These are phyloP conservation scores for Drosophila punjabiensis DNA, from an alignment of 1,140 invertebrate species.

Conservation along the genomic window DNA sequence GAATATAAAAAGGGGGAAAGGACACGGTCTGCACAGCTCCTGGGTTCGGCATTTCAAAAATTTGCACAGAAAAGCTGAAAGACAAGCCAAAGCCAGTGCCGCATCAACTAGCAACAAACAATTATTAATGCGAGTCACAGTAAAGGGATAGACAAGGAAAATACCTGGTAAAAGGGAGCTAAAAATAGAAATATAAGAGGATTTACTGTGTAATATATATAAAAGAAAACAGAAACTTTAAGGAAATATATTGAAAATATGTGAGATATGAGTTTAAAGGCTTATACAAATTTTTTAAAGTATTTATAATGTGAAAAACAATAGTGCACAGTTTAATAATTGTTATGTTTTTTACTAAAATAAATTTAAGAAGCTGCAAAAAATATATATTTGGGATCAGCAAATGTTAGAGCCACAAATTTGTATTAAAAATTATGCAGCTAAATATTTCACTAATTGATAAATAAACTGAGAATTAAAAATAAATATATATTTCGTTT, in stretches of 20 bases:
- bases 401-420: too few species aligned
- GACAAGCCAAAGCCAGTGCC: conserved; percentile 51
- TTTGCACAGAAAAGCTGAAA: conserved; percentile 53
- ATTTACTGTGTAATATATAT: neutral
- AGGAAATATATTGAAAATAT: too few species aligned
- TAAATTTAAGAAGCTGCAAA: too few species aligned
- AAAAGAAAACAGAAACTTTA: neutral
- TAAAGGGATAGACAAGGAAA: neutral
- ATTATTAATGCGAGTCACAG: conserved; percentile 45
- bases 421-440: too few species aligned
- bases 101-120: conserved; percentile 59
- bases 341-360: too few species aligned
- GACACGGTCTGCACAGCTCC: conserved; percentile 49
- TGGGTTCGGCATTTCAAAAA: conserved; percentile 47
- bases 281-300: too few species aligned
- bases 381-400: too few species aligned
- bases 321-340: too few species aligned
- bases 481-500: too few species aligned
- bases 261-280: neutral
- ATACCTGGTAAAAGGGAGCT: neutral
- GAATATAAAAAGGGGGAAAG: conserved; percentile 7
- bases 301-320: too few species aligned
- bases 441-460: too few species aligned
- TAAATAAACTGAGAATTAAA: too few species aligned
- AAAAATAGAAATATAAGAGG: neutral